A percentile compares a stretch with the other conserved stretches of the same genome.
These are phyloP conservation scores for Plusia festucae DNA, from an alignment of 2,888 invertebrate genomes.

Conservation along the genomic window DNA sequence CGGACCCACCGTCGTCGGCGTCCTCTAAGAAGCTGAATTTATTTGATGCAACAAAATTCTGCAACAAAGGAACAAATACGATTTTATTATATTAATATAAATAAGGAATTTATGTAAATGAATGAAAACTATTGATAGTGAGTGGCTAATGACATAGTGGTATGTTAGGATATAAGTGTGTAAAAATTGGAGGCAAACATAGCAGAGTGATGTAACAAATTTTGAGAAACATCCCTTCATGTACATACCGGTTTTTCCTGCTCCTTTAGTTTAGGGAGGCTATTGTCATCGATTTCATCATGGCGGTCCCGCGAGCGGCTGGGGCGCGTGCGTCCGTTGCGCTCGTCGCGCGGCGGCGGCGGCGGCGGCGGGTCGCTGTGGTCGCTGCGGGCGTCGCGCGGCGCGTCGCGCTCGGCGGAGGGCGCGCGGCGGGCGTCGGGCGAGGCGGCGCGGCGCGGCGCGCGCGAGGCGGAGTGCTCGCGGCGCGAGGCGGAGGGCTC, in stretches of 20 bases:
- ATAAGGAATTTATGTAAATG: not conserved
- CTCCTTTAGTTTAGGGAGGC: constrained; percentile 93
- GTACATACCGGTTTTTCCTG: constrained; percentile 92
- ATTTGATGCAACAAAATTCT: constrained; percentile 93
- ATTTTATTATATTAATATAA: constrained; percentile 7
- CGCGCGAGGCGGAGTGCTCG: constrained; percentile 33
- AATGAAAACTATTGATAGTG: constrained; percentile 4
- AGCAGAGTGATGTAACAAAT: constrained; percentile 4
- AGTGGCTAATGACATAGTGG: not conserved
- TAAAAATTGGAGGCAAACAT: constrained; percentile 3
- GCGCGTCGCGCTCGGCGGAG: constrained; percentile 33
- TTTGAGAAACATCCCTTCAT: not conserved
- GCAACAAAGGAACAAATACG: constrained; percentile 68
- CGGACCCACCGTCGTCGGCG: constrained; percentile 89
- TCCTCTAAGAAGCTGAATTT: constrained; percentile 93
- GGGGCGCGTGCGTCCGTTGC: constrained; percentile 73
- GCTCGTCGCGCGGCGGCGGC: constrained; percentile 55
- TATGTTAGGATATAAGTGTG: not conserved
- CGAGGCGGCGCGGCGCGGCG: constrained; percentile 39
- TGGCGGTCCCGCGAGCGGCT: constrained; percentile 76
- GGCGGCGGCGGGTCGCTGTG: constrained; percentile 20
- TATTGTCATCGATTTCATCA: constrained; percentile 71
- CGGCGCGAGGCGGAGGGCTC: constrained; percentile 38
- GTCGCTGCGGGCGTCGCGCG: constrained; percentile 26
- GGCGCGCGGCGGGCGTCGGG: constrained; percentile 45